These are phyloP conservation scores for Gila orcuttii DNA, from an alignment of 2,113 vertebrate genomes.

Conservation along the genomic window DNA sequence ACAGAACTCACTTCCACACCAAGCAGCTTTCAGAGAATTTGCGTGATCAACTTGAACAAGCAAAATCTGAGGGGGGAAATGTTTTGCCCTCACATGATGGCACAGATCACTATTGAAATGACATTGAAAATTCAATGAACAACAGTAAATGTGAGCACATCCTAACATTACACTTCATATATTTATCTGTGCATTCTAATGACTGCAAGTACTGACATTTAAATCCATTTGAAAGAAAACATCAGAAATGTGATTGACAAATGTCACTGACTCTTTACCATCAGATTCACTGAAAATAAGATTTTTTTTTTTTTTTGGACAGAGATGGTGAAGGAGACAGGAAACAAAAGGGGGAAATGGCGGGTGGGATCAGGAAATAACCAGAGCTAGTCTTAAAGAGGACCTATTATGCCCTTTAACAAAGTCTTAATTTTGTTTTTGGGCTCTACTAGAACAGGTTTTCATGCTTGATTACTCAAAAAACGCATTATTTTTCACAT, in stretches of 20 bases:
- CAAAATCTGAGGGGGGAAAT: neutral
- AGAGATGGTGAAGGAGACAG: neutral
- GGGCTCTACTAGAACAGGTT: too few relatives aligned
- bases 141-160: neutral
- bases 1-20: neutral
- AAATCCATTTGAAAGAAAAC: neutral
- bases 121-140: neutral
- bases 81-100: neutral
- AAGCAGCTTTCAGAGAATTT: neutral
- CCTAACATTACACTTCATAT: neutral
- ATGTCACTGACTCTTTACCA: neutral
- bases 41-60: neutral
- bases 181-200: neutral
- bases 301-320: neutral
- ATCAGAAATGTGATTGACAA: neutral
- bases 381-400: neutral
- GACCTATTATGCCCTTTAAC: too few relatives aligned
- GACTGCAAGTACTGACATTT: neutral
- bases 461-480: too few relatives aligned
- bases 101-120: neutral
- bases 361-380: neutral
- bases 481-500: too few relatives aligned
- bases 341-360: neutral
- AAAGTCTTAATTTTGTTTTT: too few relatives aligned
- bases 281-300: neutral